A percentile compares a stretch with the other conserved stretches of the same genome.
Evolutionary conservation across 2,888 invertebrate species (phyloP).

Genomic region (Biston betularia): DNA sequence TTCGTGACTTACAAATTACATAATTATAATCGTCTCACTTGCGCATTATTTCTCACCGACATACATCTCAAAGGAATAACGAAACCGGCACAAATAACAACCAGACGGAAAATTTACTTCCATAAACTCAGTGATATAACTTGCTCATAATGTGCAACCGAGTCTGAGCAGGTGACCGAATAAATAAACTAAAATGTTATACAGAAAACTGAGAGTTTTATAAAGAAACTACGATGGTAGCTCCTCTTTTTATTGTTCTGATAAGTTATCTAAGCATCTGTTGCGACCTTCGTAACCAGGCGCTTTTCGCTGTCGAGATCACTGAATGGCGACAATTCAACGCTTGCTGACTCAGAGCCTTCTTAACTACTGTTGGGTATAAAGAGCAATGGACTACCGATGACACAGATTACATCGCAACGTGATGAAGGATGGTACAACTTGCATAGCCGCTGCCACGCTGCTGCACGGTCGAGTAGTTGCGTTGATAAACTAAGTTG

Average conservation of each 20-base stretch:
- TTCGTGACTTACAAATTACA: constrained; percentile 48
- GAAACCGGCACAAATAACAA: constrained; percentile 63
- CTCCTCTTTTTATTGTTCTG: constrained; percentile 39
- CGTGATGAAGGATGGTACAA: constrained; percentile 44
- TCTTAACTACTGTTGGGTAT: constrained; percentile 39
- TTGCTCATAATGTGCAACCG: constrained; percentile 48
- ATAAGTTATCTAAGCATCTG: constrained; percentile 59
- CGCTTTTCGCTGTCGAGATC: constrained; percentile 69
- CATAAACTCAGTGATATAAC: constrained; percentile 69
- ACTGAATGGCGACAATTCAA: constrained; percentile 58
- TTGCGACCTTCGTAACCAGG: constrained; percentile 55
- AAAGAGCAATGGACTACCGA: constrained; percentile 57
- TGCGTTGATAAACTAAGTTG: constrained; percentile 51
- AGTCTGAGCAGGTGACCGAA: not conserved
- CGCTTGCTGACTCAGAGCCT: constrained; percentile 55
- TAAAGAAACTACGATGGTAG: constrained; percentile 1
- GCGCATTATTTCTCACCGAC: constrained; percentile 53
- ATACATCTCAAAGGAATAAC: constrained; percentile 57
- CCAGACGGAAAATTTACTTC: constrained; percentile 71
- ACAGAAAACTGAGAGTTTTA: not conserved
- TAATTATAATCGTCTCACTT: constrained; percentile 47
- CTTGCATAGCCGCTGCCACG: constrained; percentile 49
- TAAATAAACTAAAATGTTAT: not conserved
- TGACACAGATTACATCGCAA: constrained; percentile 50
- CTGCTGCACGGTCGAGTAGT: constrained; percentile 55